phyloP scores from a whole-genome alignment of 2,113 vertebrate genomes.

The Oryzias curvinotus region DNA sequence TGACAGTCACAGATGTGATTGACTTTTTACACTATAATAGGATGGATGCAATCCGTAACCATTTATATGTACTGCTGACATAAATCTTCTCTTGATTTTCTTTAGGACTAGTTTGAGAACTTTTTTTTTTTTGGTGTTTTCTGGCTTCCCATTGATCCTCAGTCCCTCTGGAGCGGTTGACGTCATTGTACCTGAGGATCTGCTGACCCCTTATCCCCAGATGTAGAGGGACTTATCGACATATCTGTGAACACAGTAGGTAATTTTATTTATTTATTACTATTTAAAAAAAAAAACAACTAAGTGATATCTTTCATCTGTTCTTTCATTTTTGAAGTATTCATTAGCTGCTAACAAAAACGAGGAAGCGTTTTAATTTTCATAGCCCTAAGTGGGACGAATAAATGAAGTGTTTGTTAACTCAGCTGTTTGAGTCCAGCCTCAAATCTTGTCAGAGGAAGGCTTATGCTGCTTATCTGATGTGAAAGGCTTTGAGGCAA shows the following conservation, averaged over 20 bases:
- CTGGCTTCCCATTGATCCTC: constrained; percentile 16
- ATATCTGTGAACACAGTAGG: constrained; percentile 65
- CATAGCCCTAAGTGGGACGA: constrained; percentile 12
- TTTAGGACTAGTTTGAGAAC: constrained; percentile 17
- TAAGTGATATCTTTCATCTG: no score
- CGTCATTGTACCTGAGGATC: constrained; percentile 53
- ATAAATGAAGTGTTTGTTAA: constrained; percentile 13
- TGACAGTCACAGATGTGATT: no score
- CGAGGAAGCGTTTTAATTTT: constrained; percentile 1
- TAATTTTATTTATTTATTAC: constrained; percentile 1
- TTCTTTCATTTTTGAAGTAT: neutral
- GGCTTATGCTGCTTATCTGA: constrained; percentile 34
- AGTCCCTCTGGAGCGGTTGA: constrained; percentile 27
- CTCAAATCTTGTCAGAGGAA: constrained; percentile 38
- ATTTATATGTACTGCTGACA: neutral
- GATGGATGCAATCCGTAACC: no score
- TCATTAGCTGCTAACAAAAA: constrained; percentile 11
- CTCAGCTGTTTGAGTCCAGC: constrained; percentile 9
- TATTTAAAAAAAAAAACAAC: neutral
- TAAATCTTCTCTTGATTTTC: constrained; percentile 7
- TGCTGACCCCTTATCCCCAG: constrained; percentile 41
- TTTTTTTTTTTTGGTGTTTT: constrained; percentile 12
- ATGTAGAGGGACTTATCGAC: constrained; percentile 72
- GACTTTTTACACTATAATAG: no score
- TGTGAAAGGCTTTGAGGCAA: constrained; percentile 1